These are phyloP conservation scores for Opisthograptis luteolata DNA, from an alignment of 2,888 invertebrate genomes.

Conservation along the genomic window DNA sequence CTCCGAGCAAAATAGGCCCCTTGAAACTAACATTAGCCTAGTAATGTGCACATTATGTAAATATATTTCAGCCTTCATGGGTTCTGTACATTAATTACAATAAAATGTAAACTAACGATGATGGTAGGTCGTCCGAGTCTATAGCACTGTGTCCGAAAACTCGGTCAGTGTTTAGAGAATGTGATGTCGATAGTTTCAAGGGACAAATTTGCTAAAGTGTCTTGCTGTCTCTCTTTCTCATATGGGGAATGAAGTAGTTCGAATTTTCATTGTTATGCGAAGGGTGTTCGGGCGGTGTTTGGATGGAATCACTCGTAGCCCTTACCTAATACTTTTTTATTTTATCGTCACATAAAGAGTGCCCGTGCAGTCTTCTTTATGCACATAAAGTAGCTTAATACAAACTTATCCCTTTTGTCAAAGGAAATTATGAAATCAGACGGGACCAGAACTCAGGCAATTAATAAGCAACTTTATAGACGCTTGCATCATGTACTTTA, in stretches of 20 bases:
- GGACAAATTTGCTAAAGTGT: conserved; percentile 27
- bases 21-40: conserved; percentile 41
- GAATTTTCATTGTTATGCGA: conserved; percentile 39
- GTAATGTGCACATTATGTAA: conserved; percentile 50
- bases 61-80: conserved; percentile 39
- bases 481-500: neutral
- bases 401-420: conserved; percentile 3
- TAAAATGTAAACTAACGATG: conserved; percentile 35
- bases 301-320: conserved; percentile 33
- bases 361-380: conserved; percentile 25
- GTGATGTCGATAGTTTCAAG: no score
- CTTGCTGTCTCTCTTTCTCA: conserved; percentile 26
- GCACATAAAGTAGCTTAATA: conserved; percentile 24
- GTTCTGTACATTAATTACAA: conserved; percentile 43
- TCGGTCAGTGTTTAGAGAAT: conserved; percentile 14
- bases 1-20: conserved; percentile 33
- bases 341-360: conserved; percentile 30
- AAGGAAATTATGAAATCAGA: conserved; percentile 2
- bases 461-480: conserved; percentile 22
- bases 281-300: conserved; percentile 31
- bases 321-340: conserved; percentile 35
- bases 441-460: no score
- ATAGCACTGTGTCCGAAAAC: conserved; percentile 20
- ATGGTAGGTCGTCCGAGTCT: conserved; percentile 23
- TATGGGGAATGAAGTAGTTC: conserved; percentile 16